A percentile compares a stretch with the other conserved stretches of the same genome.
These are phyloP conservation scores for Hepsetus odoe DNA, from an alignment of 2,113 vertebrate species.

Conservation along the genomic window DNA sequence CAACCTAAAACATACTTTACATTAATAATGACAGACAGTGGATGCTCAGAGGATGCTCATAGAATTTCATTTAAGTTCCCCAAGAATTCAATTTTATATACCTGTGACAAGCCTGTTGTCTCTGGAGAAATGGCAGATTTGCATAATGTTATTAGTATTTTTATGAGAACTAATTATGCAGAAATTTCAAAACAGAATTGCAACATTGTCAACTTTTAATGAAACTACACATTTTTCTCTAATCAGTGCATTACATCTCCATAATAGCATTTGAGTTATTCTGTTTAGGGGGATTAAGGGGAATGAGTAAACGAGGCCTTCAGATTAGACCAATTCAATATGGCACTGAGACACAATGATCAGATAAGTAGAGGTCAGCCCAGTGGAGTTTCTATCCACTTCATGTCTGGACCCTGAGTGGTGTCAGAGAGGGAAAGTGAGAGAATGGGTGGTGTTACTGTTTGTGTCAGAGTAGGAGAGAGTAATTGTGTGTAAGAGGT, in stretches of 20 bases:
- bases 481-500: too few species aligned
- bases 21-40: not conserved
- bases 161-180: not conserved
- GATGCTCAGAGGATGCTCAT: not conserved
- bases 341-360: constrained; percentile 1
- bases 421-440: not conserved
- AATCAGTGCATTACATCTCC: constrained; percentile 22
- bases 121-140: not conserved
- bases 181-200: not conserved
- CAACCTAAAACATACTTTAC: too few species aligned
- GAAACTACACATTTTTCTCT: too few species aligned
- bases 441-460: not conserved
- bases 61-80: not conserved
- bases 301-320: constrained; percentile 20
- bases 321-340: constrained; percentile 32
- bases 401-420: not conserved
- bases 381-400: constrained; percentile 2
- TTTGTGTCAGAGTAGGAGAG: not conserved
- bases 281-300: not conserved
- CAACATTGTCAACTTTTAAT: too few species aligned
- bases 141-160: not conserved
- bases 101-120: not conserved
- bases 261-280: constrained; percentile 16
- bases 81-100: not conserved
- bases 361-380: constrained; percentile 32